Percentiles rank a stretch among this genome's conserved stretches.
phyloP scores from a whole-genome alignment of 1,140 invertebrate species.

The Leptoteleia sp. region DNA sequence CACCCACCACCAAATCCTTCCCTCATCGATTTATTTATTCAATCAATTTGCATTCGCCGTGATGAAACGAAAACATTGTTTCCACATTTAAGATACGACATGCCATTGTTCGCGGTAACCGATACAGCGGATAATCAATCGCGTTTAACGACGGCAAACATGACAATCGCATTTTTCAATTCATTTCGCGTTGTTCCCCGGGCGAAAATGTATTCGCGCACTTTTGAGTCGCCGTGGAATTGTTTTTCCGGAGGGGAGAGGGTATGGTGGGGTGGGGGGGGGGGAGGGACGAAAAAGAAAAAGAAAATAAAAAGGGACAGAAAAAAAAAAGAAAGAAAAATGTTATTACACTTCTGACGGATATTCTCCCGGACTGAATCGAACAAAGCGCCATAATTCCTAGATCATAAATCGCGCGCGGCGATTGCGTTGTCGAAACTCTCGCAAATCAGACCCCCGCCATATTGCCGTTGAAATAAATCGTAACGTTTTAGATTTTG shows the following conservation, averaged over 20 bases:
- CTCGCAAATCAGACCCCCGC: conserved; percentile 63
- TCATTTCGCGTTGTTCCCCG: background rate
- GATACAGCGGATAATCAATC: too few relatives aligned
- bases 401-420: conserved; percentile 62
- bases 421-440: conserved; percentile 48
- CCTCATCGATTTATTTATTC: too few relatives aligned
- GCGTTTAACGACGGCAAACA: background rate
- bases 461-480: conserved; percentile 67
- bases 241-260: conserved; percentile 3
- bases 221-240: background rate
- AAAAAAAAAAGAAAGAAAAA: too few relatives aligned
- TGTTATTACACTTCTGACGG: conserved; percentile 15
- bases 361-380: background rate
- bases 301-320: too few relatives aligned
- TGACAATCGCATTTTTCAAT: background rate
- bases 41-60: too few relatives aligned
- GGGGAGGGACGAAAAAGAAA: too few relatives aligned
- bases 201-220: conserved; percentile 1
- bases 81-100: too few relatives aligned
- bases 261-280: too few relatives aligned
- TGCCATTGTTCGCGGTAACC: too few relatives aligned
- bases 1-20: too few relatives aligned
- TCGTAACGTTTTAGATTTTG: conserved; percentile 38
- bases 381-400: conserved; percentile 68
- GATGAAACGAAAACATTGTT: too few relatives aligned